Base-by-base conservation (phyloP, 1,140 invertebrate genomes). In the Papilio glaucus region DNA sequence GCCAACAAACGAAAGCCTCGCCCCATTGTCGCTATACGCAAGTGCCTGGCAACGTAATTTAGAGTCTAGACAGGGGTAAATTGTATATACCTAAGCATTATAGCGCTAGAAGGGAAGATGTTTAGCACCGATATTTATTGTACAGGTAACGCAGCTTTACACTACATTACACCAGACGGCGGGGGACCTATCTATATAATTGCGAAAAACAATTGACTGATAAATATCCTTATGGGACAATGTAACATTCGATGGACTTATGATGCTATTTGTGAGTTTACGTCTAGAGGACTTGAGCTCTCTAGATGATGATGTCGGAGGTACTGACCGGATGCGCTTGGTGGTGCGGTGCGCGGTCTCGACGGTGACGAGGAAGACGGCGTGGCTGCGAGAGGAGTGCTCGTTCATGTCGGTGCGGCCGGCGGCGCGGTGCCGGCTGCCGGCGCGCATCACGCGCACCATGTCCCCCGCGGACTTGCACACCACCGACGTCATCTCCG, bases 341-440 rank as follows among this genome's bases (percentile, higher is more conserved):
- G 94, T 95, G 65, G 94, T 85, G 93, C 96, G 93, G 95, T 99
- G 95, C 94, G 96, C 97, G 94, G 99, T 98, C 94, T 99, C 99
- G 18, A 99, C 97, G 7, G 98, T 99, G 68, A 99, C 98, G 85
- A 99, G 97, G 92, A 99, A 99, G 73, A 99, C 99, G 41, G 99
- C 99, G 94, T 99, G 99, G 15, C 98, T 99, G 67, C 99, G 92
- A 10, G 98, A 99, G 87, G 98, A 99, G 91, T 99, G 98, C 88
- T 99, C 98, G 93, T 99, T 99, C 99, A 99, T 99, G 91, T 99
- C 99, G 9, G 99, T 99, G 38, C 98, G 96, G 13, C 97, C 98
- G 57, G 98, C 96, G 0, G 97, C 97, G 75, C 98, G 95, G 89
- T 98, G 98, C 79, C 96, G 94, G 92, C 98, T 98, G 15, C 98